Conservation (phyloP, 1,140 invertebrate species). For the Catajapyx aquilonaris region DNA sequence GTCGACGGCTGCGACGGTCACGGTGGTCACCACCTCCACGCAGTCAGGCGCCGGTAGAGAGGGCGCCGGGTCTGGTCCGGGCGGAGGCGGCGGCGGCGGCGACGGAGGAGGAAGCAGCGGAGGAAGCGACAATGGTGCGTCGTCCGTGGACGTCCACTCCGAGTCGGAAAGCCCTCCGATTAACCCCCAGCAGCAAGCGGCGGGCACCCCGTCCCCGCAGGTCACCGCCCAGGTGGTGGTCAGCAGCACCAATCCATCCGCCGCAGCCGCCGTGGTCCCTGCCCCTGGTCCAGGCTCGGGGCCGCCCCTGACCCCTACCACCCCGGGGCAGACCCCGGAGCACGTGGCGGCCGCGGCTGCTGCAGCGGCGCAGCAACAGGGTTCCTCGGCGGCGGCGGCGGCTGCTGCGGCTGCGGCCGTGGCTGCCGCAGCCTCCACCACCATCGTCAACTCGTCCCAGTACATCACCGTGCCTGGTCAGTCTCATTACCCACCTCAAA, state of each 20-base stretch:
- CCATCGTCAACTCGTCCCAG: conserved; percentile 22
- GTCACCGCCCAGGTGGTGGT: conserved; percentile 28
- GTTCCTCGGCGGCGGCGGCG: no score
- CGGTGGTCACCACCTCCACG: not conserved
- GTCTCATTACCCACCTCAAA: conserved; percentile 3
- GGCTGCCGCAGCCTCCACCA: conserved; percentile 3
- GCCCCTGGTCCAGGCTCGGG: conserved; percentile 3
- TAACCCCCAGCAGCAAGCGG: not conserved
- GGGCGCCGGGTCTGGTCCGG: not conserved
- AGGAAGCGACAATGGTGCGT: no score
- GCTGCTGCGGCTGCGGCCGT: conserved; percentile 4
- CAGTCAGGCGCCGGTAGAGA: not conserved
- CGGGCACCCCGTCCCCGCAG: conserved; percentile 13
- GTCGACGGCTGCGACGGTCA: not conserved
- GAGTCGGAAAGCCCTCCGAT: conserved; percentile 2
- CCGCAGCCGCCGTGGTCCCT: conserved; percentile 5
- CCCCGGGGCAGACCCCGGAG: no score
- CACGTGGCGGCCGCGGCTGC: no score
- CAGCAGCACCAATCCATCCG: conserved; percentile 7
- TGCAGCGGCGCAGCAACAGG: no score
- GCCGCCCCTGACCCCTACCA: no score
- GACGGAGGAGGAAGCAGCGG: no score
- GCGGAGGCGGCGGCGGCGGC: not conserved
- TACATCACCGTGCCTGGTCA: conserved; percentile 30
- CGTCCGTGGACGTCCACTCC: conserved; percentile 1